Base-by-base conservation (phyloP, 2,888 invertebrate species). In the Cyclophora albipunctata region DNA sequence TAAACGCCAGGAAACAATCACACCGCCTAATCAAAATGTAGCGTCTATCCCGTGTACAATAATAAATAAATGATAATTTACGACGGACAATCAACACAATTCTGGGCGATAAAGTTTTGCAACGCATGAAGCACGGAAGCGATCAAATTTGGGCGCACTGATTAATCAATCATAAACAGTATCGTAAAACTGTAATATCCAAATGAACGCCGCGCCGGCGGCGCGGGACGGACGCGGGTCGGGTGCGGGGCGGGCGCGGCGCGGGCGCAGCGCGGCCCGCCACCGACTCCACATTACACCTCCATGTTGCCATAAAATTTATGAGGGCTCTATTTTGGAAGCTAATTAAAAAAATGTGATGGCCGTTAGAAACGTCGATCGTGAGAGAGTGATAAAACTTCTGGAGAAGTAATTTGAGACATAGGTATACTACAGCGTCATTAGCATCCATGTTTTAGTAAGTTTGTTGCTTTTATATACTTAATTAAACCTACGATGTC, bases 261-360 rank as follows among this genome's bases (percentile, higher is more conserved):
- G 51, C 58, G 57, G 55, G 59, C 59, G 58, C 56, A 52, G 64
- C 60, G 57, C 65, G 58, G 42, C 42, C 43, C 47, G 51, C 62
- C 61, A 53, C 67, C 68, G 64, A 66, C 67, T 64, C 66, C 63
- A 69, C 74, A 69, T 73, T 76, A 71, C 72, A 73, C 72, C 73
- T 77, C 69, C 64, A 71, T 74, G 71, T 77, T 73, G 80, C 77
- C 77, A 81, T 84, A 84, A 85, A 84, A 80, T 85, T 85, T 85
- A 85, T 84, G 75, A 71, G 71, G 77, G 76, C 76, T 78, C 79
- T 77, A 84, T 83, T 84, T 85, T 82, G 73, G 78, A 74, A 78
- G 78, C 82, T 82, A 83, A 84, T 85, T 85, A 84, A 85, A 81
- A 73, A 81, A 81, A 76, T 70, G 74, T 76, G 76, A 78, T 78